These are phyloP conservation scores for Erpornis zantholeuca DNA, from an alignment of 2,113 vertebrate species.

Conservation along the genomic window DNA sequence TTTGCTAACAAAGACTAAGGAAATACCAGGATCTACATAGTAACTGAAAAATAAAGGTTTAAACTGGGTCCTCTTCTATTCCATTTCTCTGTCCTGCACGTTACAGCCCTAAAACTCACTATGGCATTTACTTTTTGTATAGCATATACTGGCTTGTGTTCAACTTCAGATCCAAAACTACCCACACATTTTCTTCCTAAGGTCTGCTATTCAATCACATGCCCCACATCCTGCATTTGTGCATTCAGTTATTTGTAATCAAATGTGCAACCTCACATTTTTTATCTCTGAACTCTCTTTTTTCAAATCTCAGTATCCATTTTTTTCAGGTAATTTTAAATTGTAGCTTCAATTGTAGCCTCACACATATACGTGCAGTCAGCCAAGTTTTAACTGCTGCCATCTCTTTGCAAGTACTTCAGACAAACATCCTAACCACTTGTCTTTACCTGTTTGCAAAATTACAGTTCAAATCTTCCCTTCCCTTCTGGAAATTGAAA, in stretches of 20 bases:
- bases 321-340: neutral
- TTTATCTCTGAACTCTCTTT: neutral
- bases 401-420: neutral
- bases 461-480: neutral
- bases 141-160: neutral
- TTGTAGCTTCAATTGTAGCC: neutral
- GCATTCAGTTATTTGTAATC: neutral
- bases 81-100: neutral
- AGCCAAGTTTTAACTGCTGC: neutral
- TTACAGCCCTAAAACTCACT: neutral
- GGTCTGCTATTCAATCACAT: neutral
- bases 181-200: neutral
- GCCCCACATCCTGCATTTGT: neutral
- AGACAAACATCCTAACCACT: neutral
- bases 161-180: neutral
- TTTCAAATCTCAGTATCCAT: neutral
- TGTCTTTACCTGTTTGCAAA: neutral
- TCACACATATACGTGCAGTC: accelerated
- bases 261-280: neutral
- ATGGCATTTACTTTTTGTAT: neutral
- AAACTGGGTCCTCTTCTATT: neutral
- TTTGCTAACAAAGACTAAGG: neutral
- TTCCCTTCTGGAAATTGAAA: neutral
- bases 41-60: neutral
- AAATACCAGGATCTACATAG: neutral